Conservation (phyloP, 35 echinoderm and acorn worm species). For the Ophioderma brevispina region DNA sequence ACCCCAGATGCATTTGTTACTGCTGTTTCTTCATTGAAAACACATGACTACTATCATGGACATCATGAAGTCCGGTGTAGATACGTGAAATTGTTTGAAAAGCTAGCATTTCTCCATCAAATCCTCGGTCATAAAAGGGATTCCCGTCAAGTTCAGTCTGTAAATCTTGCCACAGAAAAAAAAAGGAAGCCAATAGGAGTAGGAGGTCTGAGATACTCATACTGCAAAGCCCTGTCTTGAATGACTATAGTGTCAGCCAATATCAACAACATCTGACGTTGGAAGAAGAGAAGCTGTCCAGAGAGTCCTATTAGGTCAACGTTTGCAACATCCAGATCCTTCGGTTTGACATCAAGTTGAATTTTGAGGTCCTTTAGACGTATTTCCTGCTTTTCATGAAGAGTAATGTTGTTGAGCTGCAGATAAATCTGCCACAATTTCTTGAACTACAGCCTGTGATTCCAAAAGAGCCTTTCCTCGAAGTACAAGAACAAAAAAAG, state of each 20-base stretch:
- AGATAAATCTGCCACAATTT: slow-evolving; percentile 12
- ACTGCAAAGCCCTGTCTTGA: slow-evolving; percentile 37
- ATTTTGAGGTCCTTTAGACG: slow-evolving; percentile 6
- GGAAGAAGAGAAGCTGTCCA: slow-evolving; percentile 24
- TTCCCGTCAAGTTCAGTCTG: slow-evolving; percentile 15
- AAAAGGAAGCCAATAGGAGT: slow-evolving; percentile 17
- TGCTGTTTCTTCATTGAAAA: background rate
- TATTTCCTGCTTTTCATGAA: background rate
- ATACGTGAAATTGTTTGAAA: slow-evolving; percentile 23
- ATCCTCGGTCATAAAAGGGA: slow-evolving; percentile 26
- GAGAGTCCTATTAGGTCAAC: slow-evolving; percentile 23
- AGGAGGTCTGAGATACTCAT: slow-evolving; percentile 24
- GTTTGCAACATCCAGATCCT: background rate
- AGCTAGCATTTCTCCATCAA: background rate
- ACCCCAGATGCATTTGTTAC: too few species aligned
- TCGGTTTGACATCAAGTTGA: background rate
- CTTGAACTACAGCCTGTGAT: background rate
- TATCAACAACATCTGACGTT: slow-evolving; percentile 36
- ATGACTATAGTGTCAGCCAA: slow-evolving; percentile 1
- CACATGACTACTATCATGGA: background rate
- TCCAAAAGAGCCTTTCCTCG: slow-evolving; percentile 2
- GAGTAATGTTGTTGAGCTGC: background rate
- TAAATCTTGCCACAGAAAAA: slow-evolving; percentile 23
- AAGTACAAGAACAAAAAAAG: slow-evolving; percentile 4
- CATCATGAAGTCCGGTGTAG: slow-evolving; percentile 15